phyloP scores from a whole-genome alignment of 2,113 vertebrate genomes.

The Podilymbus podiceps region DNA sequence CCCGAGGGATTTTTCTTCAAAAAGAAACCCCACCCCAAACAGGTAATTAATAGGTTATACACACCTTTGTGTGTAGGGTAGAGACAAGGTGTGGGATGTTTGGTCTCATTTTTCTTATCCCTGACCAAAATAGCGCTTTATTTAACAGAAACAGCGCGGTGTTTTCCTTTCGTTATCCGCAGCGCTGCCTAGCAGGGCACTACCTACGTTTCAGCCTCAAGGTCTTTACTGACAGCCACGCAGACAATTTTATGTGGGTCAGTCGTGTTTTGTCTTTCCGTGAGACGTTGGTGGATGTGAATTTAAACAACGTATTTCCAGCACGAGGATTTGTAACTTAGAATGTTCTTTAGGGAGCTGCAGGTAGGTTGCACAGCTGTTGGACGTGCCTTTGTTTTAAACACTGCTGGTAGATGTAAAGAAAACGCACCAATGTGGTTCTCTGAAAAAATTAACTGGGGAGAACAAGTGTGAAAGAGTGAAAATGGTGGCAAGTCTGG shows the following conservation, averaged over 20 bases:
- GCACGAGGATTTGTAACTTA: too few species aligned
- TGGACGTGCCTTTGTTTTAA: background rate
- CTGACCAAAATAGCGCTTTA: background rate
- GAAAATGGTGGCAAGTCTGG: too few species aligned
- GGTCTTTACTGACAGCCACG: background rate
- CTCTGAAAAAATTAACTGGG: background rate
- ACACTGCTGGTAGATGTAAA: rapidly evolving
- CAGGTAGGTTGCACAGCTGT: too few species aligned
- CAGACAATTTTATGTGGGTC: too few species aligned
- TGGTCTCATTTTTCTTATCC: too few species aligned
- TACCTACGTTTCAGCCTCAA: background rate
- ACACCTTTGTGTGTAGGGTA: background rate
- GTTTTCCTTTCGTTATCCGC: background rate
- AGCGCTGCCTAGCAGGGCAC: background rate
- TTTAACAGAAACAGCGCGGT: rapidly evolving
- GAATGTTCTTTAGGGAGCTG: background rate
- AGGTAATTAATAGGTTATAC: background rate
- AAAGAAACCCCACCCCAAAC: background rate
- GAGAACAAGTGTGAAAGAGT: background rate
- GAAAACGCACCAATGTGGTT: background rate
- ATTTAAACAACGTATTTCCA: background rate
- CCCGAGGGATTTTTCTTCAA: too few species aligned
- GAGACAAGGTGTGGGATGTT: rapidly evolving
- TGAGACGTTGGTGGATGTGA: background rate
- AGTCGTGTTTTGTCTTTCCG: background rate